Evolutionary conservation across 2,113 vertebrate genomes (phyloP), one percentile per base, ranked within the genome.

Genomic region (crab-eating macaque (Macaca fascicularis)): DNA sequence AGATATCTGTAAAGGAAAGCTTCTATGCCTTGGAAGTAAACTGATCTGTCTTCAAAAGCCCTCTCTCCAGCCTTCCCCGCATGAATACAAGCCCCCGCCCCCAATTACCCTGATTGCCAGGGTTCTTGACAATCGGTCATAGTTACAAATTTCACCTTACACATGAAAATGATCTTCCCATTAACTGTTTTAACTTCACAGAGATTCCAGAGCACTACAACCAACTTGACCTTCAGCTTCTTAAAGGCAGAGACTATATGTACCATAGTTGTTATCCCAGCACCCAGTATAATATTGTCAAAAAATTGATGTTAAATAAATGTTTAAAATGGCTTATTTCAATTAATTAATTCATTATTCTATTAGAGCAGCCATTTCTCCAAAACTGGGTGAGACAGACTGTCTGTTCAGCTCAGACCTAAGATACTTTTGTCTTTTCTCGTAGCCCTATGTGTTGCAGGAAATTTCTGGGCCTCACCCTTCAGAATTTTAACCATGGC

Each of bases 111-210:
- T 88, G 61, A 81, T 45, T 55, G 23, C 38, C 22, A 76, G 57
- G 45, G 32, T 19, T 30, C 48, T 90, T 59, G 48, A 85, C 6
- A 69, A 6, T 57, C 16, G 19, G 8, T 83, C 79, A 76, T 38
- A 40, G 38, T 70, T 76, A 69, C 72, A 84, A 38, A 38, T 78
- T 70, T 8, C 50, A 89, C 76, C 11, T 84, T 89, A 93, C 40
- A 89, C 75, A 89, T 2, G 11, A 89, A 93, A 50, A 84, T 35
- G 35, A 78, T 35, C 59, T 84, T n/a, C 79, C 14, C 27, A 69
- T 83, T 84, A 87, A 88, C 19, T 88, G 19, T 59, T 92, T 97
- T 80, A 75, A 86, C 17, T 92, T 92, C 57, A 59, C 84, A 59
- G 70, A 40, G 30, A 35, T 32, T 59, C 79, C 90, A 89, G 25